These are phyloP conservation scores for Zosterops lateralis DNA, from an alignment of 2,113 vertebrate species.

Conservation along the genomic window DNA sequence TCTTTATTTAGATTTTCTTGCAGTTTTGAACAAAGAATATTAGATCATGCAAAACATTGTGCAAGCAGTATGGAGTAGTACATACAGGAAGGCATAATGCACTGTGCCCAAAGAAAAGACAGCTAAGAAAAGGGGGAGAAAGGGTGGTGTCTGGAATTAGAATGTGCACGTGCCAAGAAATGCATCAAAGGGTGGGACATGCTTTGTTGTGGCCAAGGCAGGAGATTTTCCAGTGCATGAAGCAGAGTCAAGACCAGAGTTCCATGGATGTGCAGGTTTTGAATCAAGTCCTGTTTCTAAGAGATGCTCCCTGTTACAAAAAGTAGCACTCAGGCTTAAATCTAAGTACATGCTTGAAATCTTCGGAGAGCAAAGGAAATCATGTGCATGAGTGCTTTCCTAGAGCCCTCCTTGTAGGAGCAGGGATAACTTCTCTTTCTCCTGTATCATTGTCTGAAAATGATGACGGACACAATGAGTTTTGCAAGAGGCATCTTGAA, in stretches of 20 bases:
- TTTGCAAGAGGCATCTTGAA: neutral
- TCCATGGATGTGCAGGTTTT: neutral
- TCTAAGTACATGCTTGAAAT: neutral
- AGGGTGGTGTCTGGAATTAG: neutral
- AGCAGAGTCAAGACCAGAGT: neutral
- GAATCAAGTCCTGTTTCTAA: neutral
- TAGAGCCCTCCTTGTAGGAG: neutral
- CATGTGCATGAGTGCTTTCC: neutral
- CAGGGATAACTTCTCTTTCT: neutral
- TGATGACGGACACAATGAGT: neutral
- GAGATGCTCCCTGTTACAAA: neutral
- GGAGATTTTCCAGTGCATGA: neutral
- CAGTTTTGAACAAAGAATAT: slow-evolving; percentile 83
- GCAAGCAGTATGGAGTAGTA: slow-evolving; percentile 72
- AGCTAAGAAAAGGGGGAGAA: slow-evolving; percentile 32
- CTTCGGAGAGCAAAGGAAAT: neutral
- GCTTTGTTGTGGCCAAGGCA: neutral
- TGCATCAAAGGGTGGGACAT: neutral
- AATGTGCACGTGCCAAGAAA: neutral
- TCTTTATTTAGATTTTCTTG: slow-evolving; percentile 82
- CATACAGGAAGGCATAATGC: slow-evolving; percentile 54
- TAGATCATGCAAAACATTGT: slow-evolving; percentile 80
- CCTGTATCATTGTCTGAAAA: neutral
- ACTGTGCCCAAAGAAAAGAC: slow-evolving; percentile 56
- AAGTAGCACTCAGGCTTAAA: neutral